Evolutionary conservation across 2,888 invertebrate species (phyloP).

Genomic region (Fissipunctia ypsillon): DNA sequence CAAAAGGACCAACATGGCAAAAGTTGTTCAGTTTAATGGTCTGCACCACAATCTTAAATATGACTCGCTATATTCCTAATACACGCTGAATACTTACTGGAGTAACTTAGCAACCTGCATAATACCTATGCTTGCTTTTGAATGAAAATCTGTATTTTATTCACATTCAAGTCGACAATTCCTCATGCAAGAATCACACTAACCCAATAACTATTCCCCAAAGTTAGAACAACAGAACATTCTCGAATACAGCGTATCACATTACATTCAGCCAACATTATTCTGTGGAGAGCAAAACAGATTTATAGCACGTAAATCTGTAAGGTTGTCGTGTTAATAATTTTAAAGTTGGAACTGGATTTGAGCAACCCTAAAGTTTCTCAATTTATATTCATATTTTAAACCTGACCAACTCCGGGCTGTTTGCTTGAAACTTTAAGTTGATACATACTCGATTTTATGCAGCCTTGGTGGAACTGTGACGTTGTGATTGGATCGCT

Average conservation of each 20-base stretch:
- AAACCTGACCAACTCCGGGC: conserved; percentile 82
- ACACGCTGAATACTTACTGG: neutral
- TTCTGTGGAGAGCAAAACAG: conserved; percentile 66
- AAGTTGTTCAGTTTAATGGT: no score
- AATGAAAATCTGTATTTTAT: neutral
- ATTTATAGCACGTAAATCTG: conserved; percentile 75
- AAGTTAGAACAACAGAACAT: conserved; percentile 29
- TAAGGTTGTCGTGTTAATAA: conserved; percentile 81
- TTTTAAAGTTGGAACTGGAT: conserved; percentile 84
- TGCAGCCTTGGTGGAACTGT: conserved; percentile 39
- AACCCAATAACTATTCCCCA: conserved; percentile 27
- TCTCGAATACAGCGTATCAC: conserved; percentile 12
- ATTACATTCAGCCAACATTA: conserved; percentile 53
- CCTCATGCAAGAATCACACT: neutral
- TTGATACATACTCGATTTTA: conserved; percentile 60
- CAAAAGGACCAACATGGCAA: no score
- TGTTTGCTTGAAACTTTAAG: conserved; percentile 82
- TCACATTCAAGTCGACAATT: neutral
- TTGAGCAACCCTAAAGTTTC: conserved; percentile 86
- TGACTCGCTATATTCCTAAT: no score
- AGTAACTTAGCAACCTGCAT: neutral
- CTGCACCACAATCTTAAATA: no score
- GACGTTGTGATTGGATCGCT: conserved; percentile 31
- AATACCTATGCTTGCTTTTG: neutral
- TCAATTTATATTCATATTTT: conserved; percentile 89